phyloP scores from a whole-genome alignment of 1,140 invertebrate species.

The Steinernema feltiae region DNA sequence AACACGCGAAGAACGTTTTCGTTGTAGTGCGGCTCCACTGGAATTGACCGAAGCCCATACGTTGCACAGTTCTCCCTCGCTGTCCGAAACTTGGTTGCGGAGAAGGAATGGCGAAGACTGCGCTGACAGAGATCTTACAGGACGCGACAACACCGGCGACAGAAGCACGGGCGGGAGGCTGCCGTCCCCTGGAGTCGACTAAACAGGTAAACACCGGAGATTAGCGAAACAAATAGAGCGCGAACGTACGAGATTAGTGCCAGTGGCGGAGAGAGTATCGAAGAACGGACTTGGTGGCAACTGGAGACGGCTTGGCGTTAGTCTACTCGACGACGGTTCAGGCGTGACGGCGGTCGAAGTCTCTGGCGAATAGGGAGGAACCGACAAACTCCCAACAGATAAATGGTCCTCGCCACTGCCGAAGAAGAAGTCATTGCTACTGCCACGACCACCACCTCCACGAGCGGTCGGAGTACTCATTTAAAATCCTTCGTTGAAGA shows the following conservation, averaged over 20 bases:
- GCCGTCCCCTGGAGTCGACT: neutral
- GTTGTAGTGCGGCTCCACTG: neutral
- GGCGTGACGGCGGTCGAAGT: neutral
- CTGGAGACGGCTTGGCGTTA: neutral
- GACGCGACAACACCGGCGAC: conserved; percentile 49
- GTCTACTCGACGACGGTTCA: neutral
- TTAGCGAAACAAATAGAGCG: neutral
- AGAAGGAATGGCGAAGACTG: conserved; percentile 41
- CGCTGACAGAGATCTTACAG: conserved; percentile 50
- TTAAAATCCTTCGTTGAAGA: neutral
- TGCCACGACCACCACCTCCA: neutral
- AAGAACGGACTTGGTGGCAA: neutral
- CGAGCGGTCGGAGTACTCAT: neutral
- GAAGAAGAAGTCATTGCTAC: neutral
- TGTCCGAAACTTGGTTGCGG: conserved; percentile 36
- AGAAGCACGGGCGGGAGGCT: conserved; percentile 45
- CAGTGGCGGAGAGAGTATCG: neutral
- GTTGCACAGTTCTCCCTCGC: conserved; percentile 30
- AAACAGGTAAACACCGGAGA: neutral
- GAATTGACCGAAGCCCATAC: conserved; percentile 11
- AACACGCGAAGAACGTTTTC: conserved; percentile 15
- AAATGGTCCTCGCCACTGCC: neutral
- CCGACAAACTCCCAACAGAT: neutral
- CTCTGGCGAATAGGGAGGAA: neutral
- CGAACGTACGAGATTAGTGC: neutral